These are phyloP conservation scores for Lindbergichthys nudifrons DNA, from an alignment of 2,797 vertebrate genomes.

Conservation along the genomic window DNA sequence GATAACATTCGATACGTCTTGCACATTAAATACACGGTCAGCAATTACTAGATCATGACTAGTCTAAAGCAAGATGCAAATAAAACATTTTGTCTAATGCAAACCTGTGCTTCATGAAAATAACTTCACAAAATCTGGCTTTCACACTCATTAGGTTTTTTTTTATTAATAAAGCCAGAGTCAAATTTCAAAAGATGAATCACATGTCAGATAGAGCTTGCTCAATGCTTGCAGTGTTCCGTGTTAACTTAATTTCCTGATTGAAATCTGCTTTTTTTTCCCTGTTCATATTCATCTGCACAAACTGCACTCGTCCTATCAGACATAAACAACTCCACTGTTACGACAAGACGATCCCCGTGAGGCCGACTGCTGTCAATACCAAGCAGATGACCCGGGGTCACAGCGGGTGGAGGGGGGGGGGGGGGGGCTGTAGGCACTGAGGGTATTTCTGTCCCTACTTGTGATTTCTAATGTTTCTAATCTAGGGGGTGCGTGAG, in stretches of 20 bases:
- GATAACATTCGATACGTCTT: conserved; percentile 25
- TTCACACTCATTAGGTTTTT: not conserved
- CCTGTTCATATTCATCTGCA: conserved; percentile 27
- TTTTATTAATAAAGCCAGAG: conserved; percentile 12
- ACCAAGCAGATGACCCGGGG: conserved; percentile 60
- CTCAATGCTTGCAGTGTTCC: conserved; percentile 8
- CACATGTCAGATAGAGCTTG: conserved; percentile 11
- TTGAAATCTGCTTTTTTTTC: conserved; percentile 29
- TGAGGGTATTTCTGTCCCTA: conserved; percentile 62
- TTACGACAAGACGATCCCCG: conserved; percentile 28
- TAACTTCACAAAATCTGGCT: conserved; percentile 1
- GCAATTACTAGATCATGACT: conserved; percentile 7
- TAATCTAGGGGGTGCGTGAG: conserved; percentile 73
- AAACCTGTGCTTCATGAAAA: conserved; percentile 5
- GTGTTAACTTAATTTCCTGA: conserved; percentile 24
- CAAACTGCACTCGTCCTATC: conserved; percentile 20
- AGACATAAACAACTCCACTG: conserved; percentile 54
- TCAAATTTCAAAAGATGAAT: conserved; percentile 1
- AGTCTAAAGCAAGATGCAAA: conserved; percentile 27
- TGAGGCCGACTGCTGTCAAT: conserved; percentile 48
- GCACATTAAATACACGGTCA: conserved; percentile 20
- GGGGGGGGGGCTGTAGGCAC: conserved; percentile 51
- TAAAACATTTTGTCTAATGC: conserved; percentile 3
- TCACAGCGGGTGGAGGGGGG: conserved; percentile 50
- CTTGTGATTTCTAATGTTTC: conserved; percentile 73